Evolutionary conservation across 2,888 invertebrate genomes (phyloP).

Genomic region (Hoplodrina ambigua): DNA sequence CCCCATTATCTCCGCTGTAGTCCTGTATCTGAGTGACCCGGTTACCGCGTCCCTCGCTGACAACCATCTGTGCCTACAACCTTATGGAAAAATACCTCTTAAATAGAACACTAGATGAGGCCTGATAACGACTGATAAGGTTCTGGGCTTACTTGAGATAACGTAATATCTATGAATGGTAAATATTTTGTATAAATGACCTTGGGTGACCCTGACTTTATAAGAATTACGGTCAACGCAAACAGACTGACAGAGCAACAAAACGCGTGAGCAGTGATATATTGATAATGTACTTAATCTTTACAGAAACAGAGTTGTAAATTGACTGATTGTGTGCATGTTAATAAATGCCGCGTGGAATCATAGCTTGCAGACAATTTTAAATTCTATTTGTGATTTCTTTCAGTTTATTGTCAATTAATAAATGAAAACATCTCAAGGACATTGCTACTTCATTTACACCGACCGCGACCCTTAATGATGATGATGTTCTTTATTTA

Average conservation of each 20-base stretch:
- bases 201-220: constrained; percentile 22
- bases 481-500: too few relatives aligned
- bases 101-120: constrained; percentile 52
- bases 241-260: background rate
- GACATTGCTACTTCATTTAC: too few relatives aligned
- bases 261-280: too few relatives aligned
- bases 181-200: constrained; percentile 33
- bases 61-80: constrained; percentile 10
- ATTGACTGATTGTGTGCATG: too few relatives aligned
- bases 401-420: too few relatives aligned
- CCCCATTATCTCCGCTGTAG: constrained; percentile 27
- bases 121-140: constrained; percentile 52
- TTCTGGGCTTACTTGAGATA: constrained; percentile 26
- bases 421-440: too few relatives aligned
- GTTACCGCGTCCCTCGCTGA: constrained; percentile 38
- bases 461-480: too few relatives aligned
- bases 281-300: too few relatives aligned
- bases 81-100: constrained; percentile 47
- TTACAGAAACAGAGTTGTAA: too few relatives aligned
- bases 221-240: background rate
- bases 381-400: too few relatives aligned
- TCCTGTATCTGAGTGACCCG: constrained; percentile 41
- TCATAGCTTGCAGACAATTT: too few relatives aligned
- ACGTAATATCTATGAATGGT: constrained; percentile 11
- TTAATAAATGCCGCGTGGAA: too few relatives aligned